phyloP scores from a whole-genome alignment of 2,113 vertebrate species.

The Orycteropus afer region DNA sequence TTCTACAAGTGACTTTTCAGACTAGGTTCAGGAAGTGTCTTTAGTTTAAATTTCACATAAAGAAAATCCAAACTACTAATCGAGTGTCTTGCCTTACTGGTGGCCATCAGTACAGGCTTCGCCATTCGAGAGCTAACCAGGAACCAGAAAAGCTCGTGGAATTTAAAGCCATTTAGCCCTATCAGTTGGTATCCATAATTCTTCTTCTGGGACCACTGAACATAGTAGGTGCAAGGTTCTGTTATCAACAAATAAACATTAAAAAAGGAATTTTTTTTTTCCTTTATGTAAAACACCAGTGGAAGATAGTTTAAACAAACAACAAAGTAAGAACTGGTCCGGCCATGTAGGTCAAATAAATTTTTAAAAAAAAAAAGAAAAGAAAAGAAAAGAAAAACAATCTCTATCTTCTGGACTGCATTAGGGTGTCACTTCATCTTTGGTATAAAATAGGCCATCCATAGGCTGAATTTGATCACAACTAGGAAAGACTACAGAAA shows the following conservation, averaged over 20 bases:
- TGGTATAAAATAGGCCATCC: conserved; percentile 99
- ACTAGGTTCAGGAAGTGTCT: conserved; percentile 30
- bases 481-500: conserved; percentile 99
- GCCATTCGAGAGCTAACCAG: conserved; percentile 73
- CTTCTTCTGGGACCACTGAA: conserved; percentile 71
- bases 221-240: conserved; percentile 59
- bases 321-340: conserved; percentile 93
- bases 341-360: conserved; percentile 95
- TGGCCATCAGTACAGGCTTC: neutral
- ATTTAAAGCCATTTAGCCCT: conserved; percentile 74
- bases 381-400: conserved; percentile 83
- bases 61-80: conserved; percentile 47
- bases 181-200: conserved; percentile 67
- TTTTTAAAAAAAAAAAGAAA: conserved; percentile 84
- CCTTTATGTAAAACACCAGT: conserved; percentile 88
- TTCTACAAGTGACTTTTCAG: conserved; percentile 56
- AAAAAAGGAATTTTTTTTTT: conserved; percentile 69
- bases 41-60: conserved; percentile 48
- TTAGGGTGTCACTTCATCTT: conserved; percentile 98
- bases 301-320: conserved; percentile 91
- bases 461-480: conserved; percentile 98
- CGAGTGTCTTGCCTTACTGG: neutral
- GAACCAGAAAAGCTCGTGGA: conserved; percentile 76
- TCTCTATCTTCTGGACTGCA: conserved; percentile 89
- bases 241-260: conserved; percentile 79